Base-by-base conservation (phyloP, 2,888 invertebrate genomes). In the Microctonus hyperodae region DNA sequence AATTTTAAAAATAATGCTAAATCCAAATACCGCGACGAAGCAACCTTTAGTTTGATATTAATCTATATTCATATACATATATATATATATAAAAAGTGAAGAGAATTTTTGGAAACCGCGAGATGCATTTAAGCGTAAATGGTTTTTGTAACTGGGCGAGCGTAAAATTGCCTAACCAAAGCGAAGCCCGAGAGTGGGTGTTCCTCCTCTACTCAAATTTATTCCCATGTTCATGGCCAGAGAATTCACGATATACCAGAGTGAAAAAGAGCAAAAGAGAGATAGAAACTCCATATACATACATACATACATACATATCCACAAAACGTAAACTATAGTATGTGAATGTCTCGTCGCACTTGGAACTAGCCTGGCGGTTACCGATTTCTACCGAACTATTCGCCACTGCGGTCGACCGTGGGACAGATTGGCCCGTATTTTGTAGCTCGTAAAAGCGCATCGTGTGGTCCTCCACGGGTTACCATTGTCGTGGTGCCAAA, bases 81-180 rank as follows among this genome's bases (percentile, higher is more conserved):
- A n/a, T 37, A 37, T 37, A 9, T n/a, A 37, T 37, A 37, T 11
- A 13, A 3, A 20, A 20, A 59, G 57, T 33, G 57, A 50, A 61
- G 56, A 57, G 31, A 50, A 33, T 31, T 33, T 61, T 51, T 61
- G 61, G 50, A 55, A 56, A 66, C 66, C 66, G 33, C 61, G 51
- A 72, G 73, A 73, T 74, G 77, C 81, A 81, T 82, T 82, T 82
- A 79, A 82, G 79, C 82, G 81, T 81, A 78, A 81, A 83, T 81
- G 81, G 79, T 83, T 83, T 82, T 83, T 81, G 82, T 80, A 80
- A 82, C 81, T 81, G 82, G 79, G 77, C 79, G 79, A 83, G 82
- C 83, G 83, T 82, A 81, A 83, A 83, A 83, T 83, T 83, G 82
- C 80, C 81, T 80, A 81, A 83, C 81, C 81, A 77, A 78, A 76